Conservation (phyloP, 2,888 invertebrate genomes). For the Latrodectus elegans region DNA sequence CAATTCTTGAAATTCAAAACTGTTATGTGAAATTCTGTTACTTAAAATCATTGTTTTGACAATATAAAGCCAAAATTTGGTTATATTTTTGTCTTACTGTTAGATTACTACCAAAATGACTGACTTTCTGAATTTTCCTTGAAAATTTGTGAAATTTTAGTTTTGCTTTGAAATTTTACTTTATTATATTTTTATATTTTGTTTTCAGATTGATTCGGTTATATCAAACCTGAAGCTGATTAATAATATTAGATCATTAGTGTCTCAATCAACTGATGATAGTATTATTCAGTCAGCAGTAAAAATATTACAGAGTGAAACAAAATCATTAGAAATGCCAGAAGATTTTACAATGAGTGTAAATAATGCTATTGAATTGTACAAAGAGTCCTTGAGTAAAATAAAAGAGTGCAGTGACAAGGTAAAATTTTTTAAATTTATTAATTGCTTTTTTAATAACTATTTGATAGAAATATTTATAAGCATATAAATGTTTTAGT, state of each 20-base stretch:
- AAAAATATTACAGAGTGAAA: conserved; percentile 30
- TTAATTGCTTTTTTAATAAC: background rate
- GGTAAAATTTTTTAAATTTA: conserved; percentile 18
- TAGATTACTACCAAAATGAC: too few species aligned
- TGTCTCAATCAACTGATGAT: conserved; percentile 45
- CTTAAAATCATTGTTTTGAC: too few species aligned
- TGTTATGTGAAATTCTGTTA: too few species aligned
- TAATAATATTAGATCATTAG: conserved; percentile 46
- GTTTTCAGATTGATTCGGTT: conserved; percentile 49
- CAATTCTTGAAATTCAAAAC: too few species aligned
- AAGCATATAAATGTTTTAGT: background rate
- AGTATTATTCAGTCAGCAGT: conserved; percentile 44
- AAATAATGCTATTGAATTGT: conserved; percentile 20
- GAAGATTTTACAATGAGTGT: conserved; percentile 17
- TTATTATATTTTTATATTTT: too few species aligned
- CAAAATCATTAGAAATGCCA: conserved; percentile 8
- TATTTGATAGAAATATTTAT: background rate
- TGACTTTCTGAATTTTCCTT: too few species aligned
- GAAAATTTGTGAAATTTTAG: too few species aligned
- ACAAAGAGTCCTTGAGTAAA: conserved; percentile 21
- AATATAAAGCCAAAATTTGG: too few species aligned
- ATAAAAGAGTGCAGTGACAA: conserved; percentile 29
- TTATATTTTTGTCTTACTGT: too few species aligned
- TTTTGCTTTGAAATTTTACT: too few species aligned
- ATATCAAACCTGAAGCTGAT: conserved; percentile 46